These are phyloP conservation scores for Chloroceryle aenea DNA, from an alignment of 2,113 vertebrate species.

Conservation along the genomic window DNA sequence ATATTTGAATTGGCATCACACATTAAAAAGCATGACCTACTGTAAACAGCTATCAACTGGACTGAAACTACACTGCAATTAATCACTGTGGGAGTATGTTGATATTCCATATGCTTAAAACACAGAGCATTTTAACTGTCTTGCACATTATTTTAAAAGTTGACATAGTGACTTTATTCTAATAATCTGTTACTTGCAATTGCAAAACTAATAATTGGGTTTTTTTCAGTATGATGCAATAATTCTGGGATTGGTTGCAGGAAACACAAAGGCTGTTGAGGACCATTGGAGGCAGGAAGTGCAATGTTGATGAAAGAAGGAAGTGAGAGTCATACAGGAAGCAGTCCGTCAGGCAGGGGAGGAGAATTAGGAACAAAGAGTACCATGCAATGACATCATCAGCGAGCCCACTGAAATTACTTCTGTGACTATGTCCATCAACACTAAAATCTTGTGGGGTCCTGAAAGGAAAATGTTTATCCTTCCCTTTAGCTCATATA, in stretches of 20 bases:
- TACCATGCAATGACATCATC: background rate
- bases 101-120: background rate
- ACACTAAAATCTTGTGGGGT: background rate
- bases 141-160: background rate
- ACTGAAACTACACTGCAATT: background rate
- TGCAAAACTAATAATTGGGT: background rate
- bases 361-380: background rate
- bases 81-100: background rate
- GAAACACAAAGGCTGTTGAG: background rate
- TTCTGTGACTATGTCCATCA: background rate
- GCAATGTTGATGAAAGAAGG: background rate
- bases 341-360: background rate
- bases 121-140: background rate
- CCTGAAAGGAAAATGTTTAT: background rate
- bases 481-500: background rate
- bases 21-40: background rate
- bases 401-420: background rate
- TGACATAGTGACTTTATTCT: background rate
- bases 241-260: background rate
- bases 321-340: background rate
- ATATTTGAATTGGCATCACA: background rate
- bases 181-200: background rate
- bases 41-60: background rate
- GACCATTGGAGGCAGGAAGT: background rate
- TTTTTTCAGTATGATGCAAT: background rate